Conservation (phyloP, 2,888 invertebrate genomes). For the Netelia melanura region DNA sequence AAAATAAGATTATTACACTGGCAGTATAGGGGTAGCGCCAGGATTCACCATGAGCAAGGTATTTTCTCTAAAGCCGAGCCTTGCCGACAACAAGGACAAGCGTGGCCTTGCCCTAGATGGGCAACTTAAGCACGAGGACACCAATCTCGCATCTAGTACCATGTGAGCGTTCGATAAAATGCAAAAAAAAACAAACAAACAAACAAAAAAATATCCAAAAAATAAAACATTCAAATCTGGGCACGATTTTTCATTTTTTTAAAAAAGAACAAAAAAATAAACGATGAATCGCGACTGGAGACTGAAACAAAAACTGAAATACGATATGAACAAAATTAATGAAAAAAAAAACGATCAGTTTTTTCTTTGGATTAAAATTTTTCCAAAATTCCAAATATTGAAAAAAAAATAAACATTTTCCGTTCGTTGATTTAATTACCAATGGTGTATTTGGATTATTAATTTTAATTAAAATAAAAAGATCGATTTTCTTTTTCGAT, state of each 20-base stretch:
- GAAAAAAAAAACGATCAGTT: no score
- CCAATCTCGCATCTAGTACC: slow-evolving; percentile 94
- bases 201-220: slow-evolving; percentile 15
- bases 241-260: slow-evolving; percentile 70
- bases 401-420: no score
- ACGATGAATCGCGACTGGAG: slow-evolving; percentile 68
- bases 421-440: no score
- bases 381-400: no score
- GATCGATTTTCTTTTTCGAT: no score
- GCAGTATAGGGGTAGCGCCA: slow-evolving; percentile 92
- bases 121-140: slow-evolving; percentile 95
- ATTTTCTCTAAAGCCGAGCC: slow-evolving; percentile 91
- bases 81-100: slow-evolving; percentile 94
- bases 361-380: no score
- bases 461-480: neutral
- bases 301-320: slow-evolving; percentile 67
- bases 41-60: slow-evolving; percentile 95
- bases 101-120: slow-evolving; percentile 94
- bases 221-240: slow-evolving; percentile 67
- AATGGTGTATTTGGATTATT: no score
- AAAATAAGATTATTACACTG: slow-evolving; percentile 84
- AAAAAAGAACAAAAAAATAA: slow-evolving; percentile 48
- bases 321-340: neutral
- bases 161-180: slow-evolving; percentile 88
- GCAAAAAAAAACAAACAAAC: slow-evolving; percentile 15